A percentile compares a stretch with the other conserved stretches of the same genome.
Evolutionary conservation across 2,113 vertebrate species (phyloP).

Genomic region (Scatophagus argus): DNA sequence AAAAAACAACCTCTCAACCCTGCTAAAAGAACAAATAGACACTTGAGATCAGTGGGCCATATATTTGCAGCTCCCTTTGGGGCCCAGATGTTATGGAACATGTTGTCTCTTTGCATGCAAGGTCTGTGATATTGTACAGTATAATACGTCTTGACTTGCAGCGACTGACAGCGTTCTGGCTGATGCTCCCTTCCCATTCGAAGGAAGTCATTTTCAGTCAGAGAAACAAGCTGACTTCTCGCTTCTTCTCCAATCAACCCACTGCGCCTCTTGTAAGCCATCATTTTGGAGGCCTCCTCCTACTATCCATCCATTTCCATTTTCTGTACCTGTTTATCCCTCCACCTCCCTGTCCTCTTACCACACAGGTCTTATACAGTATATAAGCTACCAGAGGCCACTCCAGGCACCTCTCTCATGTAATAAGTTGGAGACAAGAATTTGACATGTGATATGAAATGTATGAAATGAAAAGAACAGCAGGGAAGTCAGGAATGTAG

Average conservation of each 20-base stretch:
- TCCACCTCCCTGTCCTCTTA: slow-evolving; percentile 3
- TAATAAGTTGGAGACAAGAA: background rate
- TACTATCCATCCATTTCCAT: slow-evolving; percentile 6
- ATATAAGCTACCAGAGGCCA: slow-evolving; percentile 2
- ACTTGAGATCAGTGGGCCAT: background rate
- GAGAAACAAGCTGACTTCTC: slow-evolving; percentile 2
- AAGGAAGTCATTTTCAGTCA: background rate
- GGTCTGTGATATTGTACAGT: background rate
- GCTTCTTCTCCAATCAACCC: slow-evolving; percentile 50
- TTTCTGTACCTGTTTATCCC: slow-evolving; percentile 11
- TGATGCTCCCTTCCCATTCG: too few species aligned
- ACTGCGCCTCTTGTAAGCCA: slow-evolving; percentile 36
- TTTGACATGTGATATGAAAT: background rate
- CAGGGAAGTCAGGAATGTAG: background rate
- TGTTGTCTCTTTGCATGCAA: background rate
- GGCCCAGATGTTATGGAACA: too few species aligned
- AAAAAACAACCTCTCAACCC: background rate
- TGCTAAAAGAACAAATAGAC: background rate
- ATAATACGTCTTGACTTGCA: background rate
- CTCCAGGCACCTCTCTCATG: background rate
- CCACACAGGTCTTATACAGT: background rate
- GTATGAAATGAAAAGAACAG: background rate
- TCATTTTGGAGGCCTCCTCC: slow-evolving; percentile 16
- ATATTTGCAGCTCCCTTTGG: background rate
- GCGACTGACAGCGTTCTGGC: background rate